Base-by-base conservation (phyloP, 1,140 invertebrate genomes). In the Mizuhopecten yessoensis region DNA sequence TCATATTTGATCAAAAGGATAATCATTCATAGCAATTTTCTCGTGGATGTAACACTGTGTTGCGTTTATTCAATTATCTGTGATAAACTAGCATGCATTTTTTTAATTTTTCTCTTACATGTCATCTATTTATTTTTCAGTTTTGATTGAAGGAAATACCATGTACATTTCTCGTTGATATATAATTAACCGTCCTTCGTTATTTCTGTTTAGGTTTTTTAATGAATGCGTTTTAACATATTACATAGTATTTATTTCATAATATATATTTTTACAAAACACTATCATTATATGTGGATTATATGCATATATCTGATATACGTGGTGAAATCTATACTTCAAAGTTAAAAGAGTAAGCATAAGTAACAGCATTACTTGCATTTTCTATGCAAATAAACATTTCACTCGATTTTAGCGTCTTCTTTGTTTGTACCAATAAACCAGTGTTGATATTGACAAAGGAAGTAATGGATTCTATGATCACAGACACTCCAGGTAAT, bases 371-470 rank as follows among this genome's bases (percentile, higher is more conserved):
- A 75, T 75, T 75, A 75, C 57, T 75, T 75, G 57, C 57, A 75
- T 75, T 75, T 75, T 75, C 57, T 75, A 75, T 75, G 57, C 23
- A 75, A 75, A 75, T 75, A 75, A 75, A 75, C 57, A 29, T 75
- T 75, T 75, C 57, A 75, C 57, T 75, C 57, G 11, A 75, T 75
- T 75, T 75, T 29, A 75, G 9, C 5, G 57, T 75, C n/a, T 75
- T 75, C 2, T 57, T 75, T 75, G 57, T 17, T 29, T 75, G 11
- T 49, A 49, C 20, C 45, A n/a, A n/a, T n/a, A n/a, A n/a, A n/a
- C n/a, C n/a, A n/a, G n/a, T n/a, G n/a, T n/a, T n/a, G n/a, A n/a
- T n/a, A n/a, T n/a, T n/a, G n/a, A n/a, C n/a, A n/a, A n/a, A n/a
- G n/a, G n/a, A n/a, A n/a, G n/a, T n/a, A n/a, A n/a, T n/a, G n/a